phyloP scores from a whole-genome alignment of 2,888 invertebrate genomes.

The Geotrupes spiniger region DNA sequence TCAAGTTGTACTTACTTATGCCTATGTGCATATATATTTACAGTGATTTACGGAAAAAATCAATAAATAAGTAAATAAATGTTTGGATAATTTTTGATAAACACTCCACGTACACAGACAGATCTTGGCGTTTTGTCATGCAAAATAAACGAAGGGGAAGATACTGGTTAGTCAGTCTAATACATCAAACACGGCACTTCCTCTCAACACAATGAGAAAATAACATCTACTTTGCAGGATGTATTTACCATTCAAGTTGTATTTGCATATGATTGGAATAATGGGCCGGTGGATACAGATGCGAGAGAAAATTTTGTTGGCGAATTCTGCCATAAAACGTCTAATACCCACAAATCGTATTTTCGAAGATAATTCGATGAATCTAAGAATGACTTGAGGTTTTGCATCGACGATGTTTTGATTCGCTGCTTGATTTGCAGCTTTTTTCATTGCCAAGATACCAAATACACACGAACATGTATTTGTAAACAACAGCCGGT shows the following conservation, averaged over 20 bases:
- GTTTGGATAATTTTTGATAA: neutral
- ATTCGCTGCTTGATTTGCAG: no score
- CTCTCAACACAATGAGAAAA: slow-evolving; percentile 22
- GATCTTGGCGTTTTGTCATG: slow-evolving; percentile 16
- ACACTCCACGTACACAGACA: neutral
- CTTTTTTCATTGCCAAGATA: no score
- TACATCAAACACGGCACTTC: slow-evolving; percentile 25
- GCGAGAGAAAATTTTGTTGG: neutral
- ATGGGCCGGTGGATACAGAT: neutral
- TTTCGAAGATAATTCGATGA: no score
- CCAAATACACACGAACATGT: no score
- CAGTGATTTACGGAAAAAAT: no score
- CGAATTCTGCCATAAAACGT: no score
- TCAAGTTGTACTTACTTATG: no score
- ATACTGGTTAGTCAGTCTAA: slow-evolving; percentile 27
- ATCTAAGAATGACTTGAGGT: no score
- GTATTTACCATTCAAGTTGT: slow-evolving; percentile 2
- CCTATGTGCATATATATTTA: no score
- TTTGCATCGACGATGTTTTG: no score
- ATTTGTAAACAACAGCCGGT: no score
- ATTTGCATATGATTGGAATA: slow-evolving; percentile 5
- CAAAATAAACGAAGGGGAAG: slow-evolving; percentile 27
- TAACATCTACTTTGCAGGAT: slow-evolving; percentile 8
- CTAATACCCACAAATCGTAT: no score
- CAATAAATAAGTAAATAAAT: neutral